A percentile compares a stretch with the other conserved stretches of the same genome.
phyloP scores from a whole-genome alignment of 2,113 vertebrate genomes.

The Poeciliopsis retropinna region DNA sequence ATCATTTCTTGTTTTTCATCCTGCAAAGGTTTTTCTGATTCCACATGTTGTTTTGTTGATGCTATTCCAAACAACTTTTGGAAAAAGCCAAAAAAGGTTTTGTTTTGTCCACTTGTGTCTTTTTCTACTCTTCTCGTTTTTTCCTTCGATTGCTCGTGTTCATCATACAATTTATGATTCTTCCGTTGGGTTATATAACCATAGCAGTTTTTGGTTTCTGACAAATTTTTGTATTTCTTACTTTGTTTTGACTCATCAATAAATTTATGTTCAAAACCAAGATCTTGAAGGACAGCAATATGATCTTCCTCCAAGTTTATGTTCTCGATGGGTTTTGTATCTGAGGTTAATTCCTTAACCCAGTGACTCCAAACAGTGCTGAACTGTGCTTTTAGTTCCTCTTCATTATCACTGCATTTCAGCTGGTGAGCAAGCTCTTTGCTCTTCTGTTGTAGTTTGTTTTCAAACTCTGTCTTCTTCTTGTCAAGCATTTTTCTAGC shows the following conservation, averaged over 20 bases:
- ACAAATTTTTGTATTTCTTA: not conserved
- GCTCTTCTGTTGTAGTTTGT: conserved; percentile 32
- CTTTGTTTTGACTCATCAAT: not conserved
- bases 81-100: too few species aligned
- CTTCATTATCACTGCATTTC: conserved; percentile 23
- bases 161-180: too few species aligned
- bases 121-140: too few species aligned
- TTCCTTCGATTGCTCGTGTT: too few species aligned
- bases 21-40: too few species aligned
- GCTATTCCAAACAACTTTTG: too few species aligned
- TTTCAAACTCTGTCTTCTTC: conserved; percentile 33
- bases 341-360: conserved; percentile 15
- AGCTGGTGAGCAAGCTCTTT: conserved; percentile 40
- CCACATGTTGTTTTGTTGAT: too few species aligned
- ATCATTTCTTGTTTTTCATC: not conserved
- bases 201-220: not conserved
- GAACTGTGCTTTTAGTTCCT: conserved; percentile 22
- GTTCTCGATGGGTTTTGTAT: conserved; percentile 15
- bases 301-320: conserved; percentile 16
- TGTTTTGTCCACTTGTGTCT: too few species aligned
- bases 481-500: conserved; percentile 31
- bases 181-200: not conserved
- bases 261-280: not conserved
- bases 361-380: conserved; percentile 1
- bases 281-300: rapidly evolving